phyloP scores from a whole-genome alignment of 2,113 vertebrate genomes.

The Odontesthes bonariensis region DNA sequence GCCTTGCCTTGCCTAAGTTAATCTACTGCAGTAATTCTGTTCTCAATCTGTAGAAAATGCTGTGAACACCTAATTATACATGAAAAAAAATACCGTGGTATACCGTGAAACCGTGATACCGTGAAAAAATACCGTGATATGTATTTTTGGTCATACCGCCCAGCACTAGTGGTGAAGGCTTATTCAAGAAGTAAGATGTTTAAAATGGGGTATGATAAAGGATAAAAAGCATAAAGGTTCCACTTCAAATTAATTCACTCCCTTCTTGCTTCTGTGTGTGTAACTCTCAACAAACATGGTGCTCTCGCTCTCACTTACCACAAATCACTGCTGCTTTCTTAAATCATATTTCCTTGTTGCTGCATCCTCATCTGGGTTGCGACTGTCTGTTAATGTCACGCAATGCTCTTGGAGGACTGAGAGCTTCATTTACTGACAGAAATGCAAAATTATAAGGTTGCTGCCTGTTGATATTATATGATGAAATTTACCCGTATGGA shows the following conservation, averaged over 20 bases:
- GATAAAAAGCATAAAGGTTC: not conserved
- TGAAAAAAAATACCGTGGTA: too few relatives aligned
- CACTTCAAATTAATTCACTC: not conserved
- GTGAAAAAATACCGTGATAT: too few relatives aligned
- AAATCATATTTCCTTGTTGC: not conserved
- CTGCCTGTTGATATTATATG: conserved; percentile 41
- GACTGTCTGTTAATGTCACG: conserved; percentile 6
- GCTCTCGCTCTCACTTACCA: not conserved
- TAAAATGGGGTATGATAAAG: conserved; percentile 13
- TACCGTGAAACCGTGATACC: too few relatives aligned
- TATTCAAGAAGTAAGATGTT: conserved; percentile 1
- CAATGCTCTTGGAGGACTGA: conserved; percentile 1
- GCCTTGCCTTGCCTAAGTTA: too few relatives aligned
- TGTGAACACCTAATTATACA: too few relatives aligned
- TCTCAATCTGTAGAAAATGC: too few relatives aligned
- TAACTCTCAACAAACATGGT: not conserved
- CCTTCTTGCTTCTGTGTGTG: not conserved
- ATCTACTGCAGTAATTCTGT: too few relatives aligned
- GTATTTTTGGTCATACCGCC: too few relatives aligned
- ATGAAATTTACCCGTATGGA: conserved; percentile 57
- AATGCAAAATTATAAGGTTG: conserved; percentile 17
- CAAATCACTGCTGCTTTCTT: not conserved
- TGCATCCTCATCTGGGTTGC: conserved; percentile 13
- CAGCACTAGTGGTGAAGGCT: too few relatives aligned
- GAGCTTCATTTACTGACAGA: conserved; percentile 19